Conservation (phyloP, 2,113 vertebrate species). For the Quiscalus mexicanus region DNA sequence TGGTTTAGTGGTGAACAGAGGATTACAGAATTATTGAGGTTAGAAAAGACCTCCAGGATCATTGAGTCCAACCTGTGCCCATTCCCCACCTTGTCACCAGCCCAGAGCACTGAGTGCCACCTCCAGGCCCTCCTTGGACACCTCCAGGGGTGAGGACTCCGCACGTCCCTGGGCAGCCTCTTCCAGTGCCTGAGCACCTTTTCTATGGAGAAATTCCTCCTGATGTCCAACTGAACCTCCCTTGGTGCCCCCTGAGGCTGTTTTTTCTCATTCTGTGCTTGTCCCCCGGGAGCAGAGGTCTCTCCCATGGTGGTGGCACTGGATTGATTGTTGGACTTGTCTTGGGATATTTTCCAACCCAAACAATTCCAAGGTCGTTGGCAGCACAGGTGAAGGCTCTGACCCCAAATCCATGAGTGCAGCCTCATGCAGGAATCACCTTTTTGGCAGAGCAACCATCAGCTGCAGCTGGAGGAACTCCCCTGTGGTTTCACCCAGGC, state of each 20-base stretch:
- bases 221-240: not conserved
- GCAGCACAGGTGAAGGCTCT: not conserved
- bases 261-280: not conserved
- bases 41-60: not conserved
- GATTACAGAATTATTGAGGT: not conserved
- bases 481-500: not conserved
- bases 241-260: too few species aligned
- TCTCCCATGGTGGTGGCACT: too few species aligned
- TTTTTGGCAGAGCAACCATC: not conserved
- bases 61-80: rapidly evolving
- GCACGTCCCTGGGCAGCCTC: not conserved
- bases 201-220: not conserved
- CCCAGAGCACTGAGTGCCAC: not conserved
- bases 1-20: not conserved
- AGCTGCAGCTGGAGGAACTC: not conserved
- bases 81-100: rapidly evolving
- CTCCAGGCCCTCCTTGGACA: rapidly evolving
- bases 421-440: rapidly evolving
- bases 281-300: not conserved
- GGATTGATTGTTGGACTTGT: not conserved
- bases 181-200: not conserved
- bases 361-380: rapidly evolving
- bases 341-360: not conserved
- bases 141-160: not conserved
- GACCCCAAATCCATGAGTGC: not conserved